Base-by-base conservation (phyloP, 1,140 invertebrate species). In the Drosophila nebulosa region DNA sequence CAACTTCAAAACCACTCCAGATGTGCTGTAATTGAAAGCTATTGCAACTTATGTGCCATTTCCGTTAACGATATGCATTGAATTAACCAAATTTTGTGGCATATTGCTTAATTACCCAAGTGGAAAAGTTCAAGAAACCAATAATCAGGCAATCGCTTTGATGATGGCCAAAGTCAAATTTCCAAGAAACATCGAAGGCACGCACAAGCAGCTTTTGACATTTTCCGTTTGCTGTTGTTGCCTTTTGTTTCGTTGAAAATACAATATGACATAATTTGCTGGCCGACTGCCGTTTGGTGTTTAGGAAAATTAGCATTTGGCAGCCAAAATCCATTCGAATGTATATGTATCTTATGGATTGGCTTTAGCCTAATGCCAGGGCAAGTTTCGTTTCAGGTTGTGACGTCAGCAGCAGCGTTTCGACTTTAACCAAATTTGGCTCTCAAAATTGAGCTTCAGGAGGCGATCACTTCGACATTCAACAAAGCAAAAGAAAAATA, bases 141-240 rank as follows among this genome's bases (percentile, higher is more conserved):
- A 52, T n/a, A 42, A 74, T 32, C 27, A 59, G n/a, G 36, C 21
- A 71, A 32, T 65, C 26, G 21, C 27, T 57, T 42, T 32, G 7
- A 35, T 59, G 53, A 53, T 51, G 55, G 6, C 21, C 63, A 63
- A 55, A 10, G 53, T 55, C 6, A 56, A 16, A 57, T 24, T 58
- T 75, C 67, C 72, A 52, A 42, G 67, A 74, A 69, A 73, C 76
- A 76, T 76, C 78, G 83, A 86, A 86, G 88, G 74, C 70, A 62
- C 71, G 78, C 78, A 71, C 81, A 86, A 83, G 83, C 83, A 75
- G 81, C 78, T 56, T 78, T 81, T 79, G 76, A 74, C 83, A 84
- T 84, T 84, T 79, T 71, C 62, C 26, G 36, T 22, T 42, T 39
- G 22, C 24, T 56, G 18, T 7, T 61, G 35, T 24, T 51, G 10